Percentiles rank a stretch among this genome's conserved stretches.
Conservation (phyloP, 2,113 vertebrate species). For the Carlito syrichta region DNA sequence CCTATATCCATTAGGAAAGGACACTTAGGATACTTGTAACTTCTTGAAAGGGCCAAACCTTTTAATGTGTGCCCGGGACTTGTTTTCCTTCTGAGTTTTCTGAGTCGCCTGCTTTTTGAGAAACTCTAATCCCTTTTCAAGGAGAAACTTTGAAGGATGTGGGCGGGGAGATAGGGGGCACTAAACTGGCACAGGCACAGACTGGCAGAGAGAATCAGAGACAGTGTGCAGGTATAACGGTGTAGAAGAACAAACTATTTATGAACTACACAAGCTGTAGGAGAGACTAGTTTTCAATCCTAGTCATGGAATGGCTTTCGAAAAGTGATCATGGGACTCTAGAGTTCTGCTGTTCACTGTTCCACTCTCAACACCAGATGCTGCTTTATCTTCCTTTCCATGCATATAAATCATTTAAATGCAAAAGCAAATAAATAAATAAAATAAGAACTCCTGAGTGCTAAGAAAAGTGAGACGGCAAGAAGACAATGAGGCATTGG, state of each 20-base stretch:
- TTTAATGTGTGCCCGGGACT: neutral
- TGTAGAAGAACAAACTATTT: neutral
- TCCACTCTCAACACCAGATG: neutral
- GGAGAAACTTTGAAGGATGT: neutral
- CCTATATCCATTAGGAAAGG: neutral
- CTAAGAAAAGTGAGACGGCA: conserved; percentile 59
- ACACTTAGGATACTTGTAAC: neutral
- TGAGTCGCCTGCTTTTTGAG: neutral
- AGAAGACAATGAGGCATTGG: conserved; percentile 73
- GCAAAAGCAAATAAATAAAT: conserved; percentile 31
- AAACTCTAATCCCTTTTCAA: neutral
- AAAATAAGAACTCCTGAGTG: neutral
- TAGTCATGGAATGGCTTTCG: neutral
- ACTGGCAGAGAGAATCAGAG: neutral
- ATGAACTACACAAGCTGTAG: neutral
- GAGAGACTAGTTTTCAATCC: neutral
- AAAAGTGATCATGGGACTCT: neutral
- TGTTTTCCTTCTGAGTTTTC: neutral
- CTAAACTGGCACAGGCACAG: neutral
- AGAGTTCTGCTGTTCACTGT: neutral
- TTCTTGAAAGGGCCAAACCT: neutral
- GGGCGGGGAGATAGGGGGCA: no score
- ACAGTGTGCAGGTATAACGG: neutral
- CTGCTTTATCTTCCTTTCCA: neutral
- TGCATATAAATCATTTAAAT: conserved; percentile 43